phyloP scores from a whole-genome alignment of 2,888 invertebrate species.

The Meloe dianella region DNA sequence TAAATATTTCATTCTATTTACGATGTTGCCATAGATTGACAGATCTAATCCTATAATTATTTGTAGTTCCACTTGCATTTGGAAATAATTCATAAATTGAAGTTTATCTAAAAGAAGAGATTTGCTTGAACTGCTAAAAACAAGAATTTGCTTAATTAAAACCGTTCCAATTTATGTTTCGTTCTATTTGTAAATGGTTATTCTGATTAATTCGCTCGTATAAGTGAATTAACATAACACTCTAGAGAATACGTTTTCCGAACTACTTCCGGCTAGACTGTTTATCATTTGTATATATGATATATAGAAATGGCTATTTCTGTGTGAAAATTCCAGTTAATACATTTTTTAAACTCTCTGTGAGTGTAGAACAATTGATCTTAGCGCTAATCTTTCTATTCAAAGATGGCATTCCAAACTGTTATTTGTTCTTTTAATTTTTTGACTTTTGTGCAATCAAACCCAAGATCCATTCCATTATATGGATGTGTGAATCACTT shows the following conservation, averaged over 20 bases:
- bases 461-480: neutral
- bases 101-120: too few relatives aligned
- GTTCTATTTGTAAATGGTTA: neutral
- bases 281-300: too few relatives aligned
- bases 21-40: too few relatives aligned
- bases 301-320: neutral
- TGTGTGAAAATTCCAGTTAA: neutral
- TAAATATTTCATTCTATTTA: too few relatives aligned
- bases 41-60: too few relatives aligned
- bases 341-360: neutral
- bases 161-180: neutral
- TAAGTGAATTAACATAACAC: slow-evolving; percentile 4
- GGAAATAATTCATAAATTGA: too few relatives aligned
- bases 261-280: neutral
- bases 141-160: neutral
- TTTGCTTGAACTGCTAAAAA: too few relatives aligned
- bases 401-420: neutral
- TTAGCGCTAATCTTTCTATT: too few relatives aligned
- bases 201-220: slow-evolving; percentile 1
- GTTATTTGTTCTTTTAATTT: neutral
- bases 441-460: neutral
- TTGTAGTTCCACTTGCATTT: too few relatives aligned
- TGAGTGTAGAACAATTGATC: neutral
- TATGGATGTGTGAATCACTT: neutral
- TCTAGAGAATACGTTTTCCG: neutral